Percentiles rank a stretch among this genome's conserved stretches.
Conservation (phyloP, 2,113 vertebrate genomes). For the Rhea americana region DNA sequence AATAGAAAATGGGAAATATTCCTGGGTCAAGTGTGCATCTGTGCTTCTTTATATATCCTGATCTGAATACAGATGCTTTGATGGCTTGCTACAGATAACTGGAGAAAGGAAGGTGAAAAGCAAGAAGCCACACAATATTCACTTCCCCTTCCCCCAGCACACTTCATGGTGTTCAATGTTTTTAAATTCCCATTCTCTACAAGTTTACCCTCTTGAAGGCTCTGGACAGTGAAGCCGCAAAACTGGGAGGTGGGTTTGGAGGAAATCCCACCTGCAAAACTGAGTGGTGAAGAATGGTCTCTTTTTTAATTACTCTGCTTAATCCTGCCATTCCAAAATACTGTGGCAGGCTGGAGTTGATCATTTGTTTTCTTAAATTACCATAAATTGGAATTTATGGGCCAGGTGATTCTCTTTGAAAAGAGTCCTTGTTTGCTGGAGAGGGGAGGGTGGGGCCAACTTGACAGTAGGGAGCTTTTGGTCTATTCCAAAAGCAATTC, state of each 20-base stretch:
- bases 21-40: conserved; percentile 58
- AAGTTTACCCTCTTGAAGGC: conserved; percentile 51
- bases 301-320: conserved; percentile 58
- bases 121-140: conserved; percentile 69
- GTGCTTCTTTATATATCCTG: conserved; percentile 47
- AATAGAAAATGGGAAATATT: conserved; percentile 54
- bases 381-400: conserved; percentile 74
- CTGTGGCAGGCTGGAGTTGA: conserved; percentile 33
- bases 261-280: conserved; percentile 60
- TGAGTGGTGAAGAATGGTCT: conserved; percentile 49
- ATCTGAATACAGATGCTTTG: conserved; percentile 58
- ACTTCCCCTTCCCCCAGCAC: conserved; percentile 2
- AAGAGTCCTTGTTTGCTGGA: conserved; percentile 72
- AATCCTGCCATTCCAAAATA: conserved; percentile 73
- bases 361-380: conserved; percentile 81
- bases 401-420: conserved; percentile 75
- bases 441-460: conserved; percentile 60
- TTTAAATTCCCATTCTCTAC: conserved; percentile 40
- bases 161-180: background rate
- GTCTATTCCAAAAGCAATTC: conserved; percentile 64
- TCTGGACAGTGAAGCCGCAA: conserved; percentile 20
- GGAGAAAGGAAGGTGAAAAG: conserved; percentile 54
- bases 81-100: conserved; percentile 45
- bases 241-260: conserved; percentile 33
- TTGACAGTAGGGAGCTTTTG: conserved; percentile 73